Base-by-base conservation (phyloP, 2,797 vertebrate genomes). In the Gymnocypris eckloni region DNA sequence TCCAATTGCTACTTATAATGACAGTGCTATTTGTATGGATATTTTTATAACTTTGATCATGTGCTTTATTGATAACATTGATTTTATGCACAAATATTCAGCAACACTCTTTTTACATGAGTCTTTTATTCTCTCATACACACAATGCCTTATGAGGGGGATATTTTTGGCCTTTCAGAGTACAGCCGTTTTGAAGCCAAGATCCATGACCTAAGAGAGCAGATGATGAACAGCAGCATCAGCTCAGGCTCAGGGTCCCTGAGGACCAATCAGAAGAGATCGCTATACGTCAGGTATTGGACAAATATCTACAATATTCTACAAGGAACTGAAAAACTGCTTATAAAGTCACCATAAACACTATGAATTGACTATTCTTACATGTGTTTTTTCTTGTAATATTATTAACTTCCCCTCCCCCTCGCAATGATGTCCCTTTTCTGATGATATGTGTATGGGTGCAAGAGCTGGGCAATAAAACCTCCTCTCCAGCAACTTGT, bases 161-260 rank as follows among this genome's bases (percentile, higher is more conserved):
- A 79, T 1, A 3, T 43, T 64, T 79, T 28, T 82, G 54, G 86
- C 71, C 45, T 83, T 85, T 72, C 93, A 99, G 98, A 99, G 87
- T 99, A 99, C 93, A 97, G 98, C 87, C 97, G 97, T 28, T 99
- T 99, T 82, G 98, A 99, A 94, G 98, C 98, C 0, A 99, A 99
- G 95, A 99, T 99, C 91, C 98, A 99, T 91, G 97, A 99, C 92
- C 93, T 99, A 87, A 93, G 98, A 78, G 98, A 99, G 90, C 98
- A 99, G 93, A 99, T 99, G 98, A 99, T 99, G 98, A 99, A 97
- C 94, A 99, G 98, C 94, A 99, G 98, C 92, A 95, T 99, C 93
- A 99, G 98, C 50, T 99, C 98, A 0, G 98, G 98, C 1, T 99
- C 98, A 0, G 98, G 98, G 16, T 99, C 98, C 41, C 93, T 99